These are phyloP conservation scores for Oncorhynchus nerka DNA, from an alignment of 2,113 vertebrate species.

Conservation along the genomic window DNA sequence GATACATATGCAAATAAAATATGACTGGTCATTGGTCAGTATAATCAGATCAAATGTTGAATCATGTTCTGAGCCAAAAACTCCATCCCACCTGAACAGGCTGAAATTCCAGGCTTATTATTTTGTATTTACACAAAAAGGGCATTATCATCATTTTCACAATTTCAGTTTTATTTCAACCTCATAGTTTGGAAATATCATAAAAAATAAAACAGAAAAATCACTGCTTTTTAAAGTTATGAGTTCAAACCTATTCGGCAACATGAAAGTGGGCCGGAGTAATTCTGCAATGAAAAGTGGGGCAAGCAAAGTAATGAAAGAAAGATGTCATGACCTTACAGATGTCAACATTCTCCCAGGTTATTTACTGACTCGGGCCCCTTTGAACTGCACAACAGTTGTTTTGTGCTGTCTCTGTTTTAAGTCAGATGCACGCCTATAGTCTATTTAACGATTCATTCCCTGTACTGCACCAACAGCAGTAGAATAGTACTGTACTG, in stretches of 20 bases:
- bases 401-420: background rate
- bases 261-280: constrained; percentile 21
- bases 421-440: background rate
- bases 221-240: background rate
- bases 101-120: no score
- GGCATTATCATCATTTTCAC: no score
- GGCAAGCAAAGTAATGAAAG: constrained; percentile 12
- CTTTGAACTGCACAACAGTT: constrained; percentile 4
- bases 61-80: constrained; percentile 11
- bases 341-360: background rate
- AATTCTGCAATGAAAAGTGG: constrained; percentile 28
- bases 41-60: no score
- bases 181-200: background rate
- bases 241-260: constrained; percentile 14
- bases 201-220: no score
- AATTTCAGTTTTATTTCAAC: background rate
- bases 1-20: no score
- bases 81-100: background rate
- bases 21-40: no score
- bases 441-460: no score
- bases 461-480: no score
- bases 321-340: background rate
- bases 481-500: no score
- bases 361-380: constrained; percentile 14
- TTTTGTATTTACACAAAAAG: no score